Conservation (phyloP, 2,888 invertebrate genomes). For the Torymus texanus region DNA sequence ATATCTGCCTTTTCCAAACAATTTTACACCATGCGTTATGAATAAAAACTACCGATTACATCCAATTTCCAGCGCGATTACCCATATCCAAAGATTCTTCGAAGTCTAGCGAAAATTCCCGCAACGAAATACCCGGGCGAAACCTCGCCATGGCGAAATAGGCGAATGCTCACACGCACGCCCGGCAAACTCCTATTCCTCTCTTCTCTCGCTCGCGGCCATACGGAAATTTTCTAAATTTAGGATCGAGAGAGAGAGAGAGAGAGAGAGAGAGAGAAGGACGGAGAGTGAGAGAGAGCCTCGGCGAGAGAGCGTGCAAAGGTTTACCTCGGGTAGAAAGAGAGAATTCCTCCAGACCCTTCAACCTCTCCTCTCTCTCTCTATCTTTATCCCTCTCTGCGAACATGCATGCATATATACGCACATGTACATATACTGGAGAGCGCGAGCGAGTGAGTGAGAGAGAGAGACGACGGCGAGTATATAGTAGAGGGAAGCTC, state of each 20-base stretch:
- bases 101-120: no score
- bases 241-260: constrained; percentile 31
- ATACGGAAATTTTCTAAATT: constrained; percentile 48
- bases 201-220: background rate
- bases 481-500: constrained; percentile 15
- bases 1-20: no score
- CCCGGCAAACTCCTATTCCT: background rate
- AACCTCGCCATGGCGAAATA: background rate
- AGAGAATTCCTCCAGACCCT: constrained; percentile 48
- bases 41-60: no score
- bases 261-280: background rate
- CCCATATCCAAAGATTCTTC: no score
- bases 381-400: constrained; percentile 43
- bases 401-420: background rate
- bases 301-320: background rate
- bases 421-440: no score
- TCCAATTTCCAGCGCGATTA: no score
- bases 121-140: background rate
- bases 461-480: constrained; percentile 1
- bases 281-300: background rate
- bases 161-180: no score
- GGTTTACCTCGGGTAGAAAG: constrained; percentile 38
- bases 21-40: no score
- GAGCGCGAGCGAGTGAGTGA: no score
- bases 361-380: constrained; percentile 14